Evolutionary conservation across 1,140 invertebrate genomes (phyloP).

Genomic region (Pachyrhynchus sulphureomaculatus): DNA sequence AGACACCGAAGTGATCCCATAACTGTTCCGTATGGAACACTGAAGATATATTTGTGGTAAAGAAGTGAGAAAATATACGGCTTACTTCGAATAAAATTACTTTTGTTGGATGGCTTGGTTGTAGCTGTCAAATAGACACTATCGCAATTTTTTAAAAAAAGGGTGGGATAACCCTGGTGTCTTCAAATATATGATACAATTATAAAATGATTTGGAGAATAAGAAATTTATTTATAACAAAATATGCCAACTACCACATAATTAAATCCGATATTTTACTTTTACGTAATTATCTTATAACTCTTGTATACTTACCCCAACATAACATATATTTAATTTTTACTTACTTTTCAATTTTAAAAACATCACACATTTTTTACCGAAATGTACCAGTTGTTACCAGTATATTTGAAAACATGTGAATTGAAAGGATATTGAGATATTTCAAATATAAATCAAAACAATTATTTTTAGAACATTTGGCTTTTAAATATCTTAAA

Average conservation of each 20-base stretch:
- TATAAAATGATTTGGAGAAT: no score
- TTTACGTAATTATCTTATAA: neutral
- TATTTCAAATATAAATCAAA: neutral
- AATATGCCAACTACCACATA: neutral
- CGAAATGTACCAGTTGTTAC: neutral
- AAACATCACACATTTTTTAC: conserved; percentile 8
- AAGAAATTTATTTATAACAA: conserved; percentile 1
- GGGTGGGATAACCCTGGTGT: no score
- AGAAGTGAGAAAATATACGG: no score
- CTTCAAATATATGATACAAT: no score
- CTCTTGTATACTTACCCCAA: conserved; percentile 15
- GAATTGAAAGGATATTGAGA: neutral
- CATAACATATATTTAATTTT: neutral
- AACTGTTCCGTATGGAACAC: no score
- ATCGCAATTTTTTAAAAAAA: no score
- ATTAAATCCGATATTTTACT: neutral
- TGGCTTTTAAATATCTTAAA: neutral
- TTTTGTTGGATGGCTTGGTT: no score
- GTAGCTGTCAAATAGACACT: no score
- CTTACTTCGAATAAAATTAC: no score
- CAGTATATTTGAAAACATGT: no score
- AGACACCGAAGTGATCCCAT: no score
- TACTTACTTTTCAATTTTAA: conserved; percentile 10
- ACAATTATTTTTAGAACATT: neutral
- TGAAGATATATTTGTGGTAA: no score